A percentile compares a stretch with the other conserved stretches of the same genome.
Evolutionary conservation across 2,888 invertebrate species (phyloP).

Genomic region (Galeruca laticollis): DNA sequence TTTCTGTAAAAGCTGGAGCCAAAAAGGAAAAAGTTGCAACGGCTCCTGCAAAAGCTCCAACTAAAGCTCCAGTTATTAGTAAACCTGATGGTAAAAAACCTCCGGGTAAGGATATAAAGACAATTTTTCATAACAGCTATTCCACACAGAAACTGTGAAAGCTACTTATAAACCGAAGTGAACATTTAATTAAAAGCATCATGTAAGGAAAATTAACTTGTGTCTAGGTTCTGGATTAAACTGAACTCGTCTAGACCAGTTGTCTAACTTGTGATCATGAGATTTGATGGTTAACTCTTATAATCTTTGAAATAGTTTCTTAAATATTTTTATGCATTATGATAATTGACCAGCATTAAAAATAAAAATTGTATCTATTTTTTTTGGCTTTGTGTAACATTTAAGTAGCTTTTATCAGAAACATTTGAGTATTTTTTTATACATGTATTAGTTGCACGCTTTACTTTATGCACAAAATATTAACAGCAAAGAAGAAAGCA

Average conservation of each 20-base stretch:
- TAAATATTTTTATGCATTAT: too few relatives aligned
- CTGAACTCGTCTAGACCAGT: too few relatives aligned
- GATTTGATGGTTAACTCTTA: too few relatives aligned
- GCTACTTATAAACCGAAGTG: too few relatives aligned
- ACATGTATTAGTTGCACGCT: slow-evolving; percentile 1
- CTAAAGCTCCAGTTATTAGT: slow-evolving; percentile 39
- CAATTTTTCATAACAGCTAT: slow-evolving; percentile 18
- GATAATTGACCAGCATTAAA: too few relatives aligned
- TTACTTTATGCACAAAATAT: slow-evolving; percentile 17
- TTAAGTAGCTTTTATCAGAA: too few relatives aligned
- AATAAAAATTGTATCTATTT: background rate
- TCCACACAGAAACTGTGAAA: background rate
- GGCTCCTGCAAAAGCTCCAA: slow-evolving; percentile 66
- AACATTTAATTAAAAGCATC: too few relatives aligned
- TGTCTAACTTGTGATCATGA: too few relatives aligned
- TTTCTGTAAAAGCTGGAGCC: slow-evolving; percentile 78
- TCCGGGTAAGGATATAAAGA: slow-evolving; percentile 27
- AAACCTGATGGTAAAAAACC: slow-evolving; percentile 62
- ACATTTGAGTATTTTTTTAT: slow-evolving; percentile 15
- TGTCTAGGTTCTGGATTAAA: too few relatives aligned
- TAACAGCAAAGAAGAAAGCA: slow-evolving; percentile 50
- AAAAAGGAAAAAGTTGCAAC: slow-evolving; percentile 73
- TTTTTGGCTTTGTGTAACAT: background rate
- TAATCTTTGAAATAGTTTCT: too few relatives aligned
- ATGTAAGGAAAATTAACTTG: too few relatives aligned